These are phyloP conservation scores for Cassiopea andromeda DNA, from an alignment of 30 jellyfish, hydroid and myxozoan species.

Conservation along the genomic window DNA sequence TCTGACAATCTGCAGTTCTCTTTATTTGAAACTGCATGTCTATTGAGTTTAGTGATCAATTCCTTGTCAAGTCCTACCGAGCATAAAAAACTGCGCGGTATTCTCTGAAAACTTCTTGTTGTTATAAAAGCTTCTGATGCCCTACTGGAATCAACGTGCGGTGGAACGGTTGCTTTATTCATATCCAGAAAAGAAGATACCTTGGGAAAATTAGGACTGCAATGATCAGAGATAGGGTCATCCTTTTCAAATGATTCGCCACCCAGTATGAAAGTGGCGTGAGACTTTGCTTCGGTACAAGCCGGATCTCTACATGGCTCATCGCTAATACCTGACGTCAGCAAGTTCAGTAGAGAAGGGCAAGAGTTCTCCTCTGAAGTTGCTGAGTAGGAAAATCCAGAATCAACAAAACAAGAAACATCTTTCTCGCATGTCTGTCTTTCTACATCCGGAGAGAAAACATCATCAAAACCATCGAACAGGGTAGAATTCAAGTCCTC, in stretches of 20 bases:
- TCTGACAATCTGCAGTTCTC: constrained; percentile 58
- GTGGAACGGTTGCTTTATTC: constrained; percentile 8
- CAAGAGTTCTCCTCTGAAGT: constrained; percentile 53
- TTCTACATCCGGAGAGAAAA: constrained; percentile 32
- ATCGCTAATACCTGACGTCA: constrained; percentile 73
- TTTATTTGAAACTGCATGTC: constrained; percentile 8
- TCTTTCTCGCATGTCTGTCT: not conserved
- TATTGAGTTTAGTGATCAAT: constrained; percentile 21
- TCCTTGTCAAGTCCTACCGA: constrained; percentile 58
- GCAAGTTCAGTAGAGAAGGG: constrained; percentile 82
- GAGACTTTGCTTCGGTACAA: constrained; percentile 65
- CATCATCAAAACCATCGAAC: constrained; percentile 91
- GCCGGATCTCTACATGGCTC: constrained; percentile 99
- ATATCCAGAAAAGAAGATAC: constrained; percentile 78
- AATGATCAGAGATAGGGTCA: constrained; percentile 39
- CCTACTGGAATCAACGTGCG: constrained; percentile 28
- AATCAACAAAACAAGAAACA: constrained; percentile 19
- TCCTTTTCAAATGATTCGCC: constrained; percentile 16
- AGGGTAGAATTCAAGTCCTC: constrained; percentile 42
- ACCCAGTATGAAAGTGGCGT: not conserved
- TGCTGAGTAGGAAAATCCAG: constrained; percentile 21
- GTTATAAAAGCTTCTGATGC: constrained; percentile 20
- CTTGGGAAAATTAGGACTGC: constrained; percentile 70
- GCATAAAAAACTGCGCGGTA: constrained; percentile 62
- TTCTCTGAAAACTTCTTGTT: constrained; percentile 28